These are phyloP conservation scores for Anomalospiza imberbis DNA, from an alignment of 2,797 vertebrate genomes.

Conservation along the genomic window DNA sequence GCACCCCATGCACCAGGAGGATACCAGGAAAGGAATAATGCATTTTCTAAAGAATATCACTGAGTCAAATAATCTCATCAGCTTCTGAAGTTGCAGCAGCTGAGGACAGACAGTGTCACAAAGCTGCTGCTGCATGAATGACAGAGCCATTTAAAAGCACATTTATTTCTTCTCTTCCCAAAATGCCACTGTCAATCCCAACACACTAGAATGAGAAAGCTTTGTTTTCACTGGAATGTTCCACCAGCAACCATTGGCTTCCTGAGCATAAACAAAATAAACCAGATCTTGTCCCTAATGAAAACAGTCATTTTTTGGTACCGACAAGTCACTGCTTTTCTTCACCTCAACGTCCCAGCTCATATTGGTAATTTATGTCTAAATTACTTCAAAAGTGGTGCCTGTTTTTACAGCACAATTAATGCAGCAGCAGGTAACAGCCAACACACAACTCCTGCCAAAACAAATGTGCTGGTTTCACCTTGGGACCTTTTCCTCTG, in stretches of 20 bases:
- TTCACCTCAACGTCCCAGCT: not conserved
- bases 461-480: slow-evolving; percentile 4
- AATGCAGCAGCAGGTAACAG: slow-evolving; percentile 35
- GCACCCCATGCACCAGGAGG: not conserved
- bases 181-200: not conserved
- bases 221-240: not conserved
- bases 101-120: not conserved
- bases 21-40: not conserved
- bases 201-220: not conserved
- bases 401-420: slow-evolving; percentile 15
- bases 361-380: not conserved
- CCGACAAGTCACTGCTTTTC: not conserved
- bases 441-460: slow-evolving; percentile 30
- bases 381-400: not conserved
- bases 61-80: not conserved
- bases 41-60: not conserved
- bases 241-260: not conserved
- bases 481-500: not conserved
- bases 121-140: not conserved
- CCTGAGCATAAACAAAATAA: not conserved
- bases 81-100: not conserved
- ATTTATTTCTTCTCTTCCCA: not conserved
- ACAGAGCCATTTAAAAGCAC: not conserved
- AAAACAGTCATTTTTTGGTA: not conserved
- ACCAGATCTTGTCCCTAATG: not conserved